Evolutionary conservation across 1,140 invertebrate species (phyloP), one percentile per base, ranked within the genome.

Genomic region (Apis laboriosa): DNA sequence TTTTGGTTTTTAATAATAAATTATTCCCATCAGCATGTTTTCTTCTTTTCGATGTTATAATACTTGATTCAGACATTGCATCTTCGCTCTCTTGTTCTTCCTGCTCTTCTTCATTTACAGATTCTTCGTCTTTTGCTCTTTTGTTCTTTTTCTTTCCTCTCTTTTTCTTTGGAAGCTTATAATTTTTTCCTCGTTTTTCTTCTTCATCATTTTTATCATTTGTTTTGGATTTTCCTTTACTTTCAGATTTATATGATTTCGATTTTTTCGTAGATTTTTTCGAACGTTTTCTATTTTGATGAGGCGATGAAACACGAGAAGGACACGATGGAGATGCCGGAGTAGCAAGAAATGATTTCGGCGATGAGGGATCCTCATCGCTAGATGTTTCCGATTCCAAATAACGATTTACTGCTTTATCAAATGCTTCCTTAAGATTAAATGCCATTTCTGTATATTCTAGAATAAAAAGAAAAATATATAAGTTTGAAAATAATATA

Each of bases 361-460:
- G 75, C 12, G 89, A 85, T 0, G 88, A 71, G 11, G 90, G 84
- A 56, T 94, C 92, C 55, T 94, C 93, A 89, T 98, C 97, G 56
- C 97, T 97, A 4, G 97, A 97, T 51, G 96, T 95, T 80, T 97
- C 95, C 74, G 96, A 96, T 90, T 97, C 97, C 60, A 98, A 95
- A 93, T 97, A 98, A 89, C 97, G 96, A 90, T 97, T 96, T 12
- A 97, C 96, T 1, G 97, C 95, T 79, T 96, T 95, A 77, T 97
- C 96, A 90, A 98, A 98, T 43, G 96, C 97, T 88, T 96, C 95
- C 92, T 97, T 96, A 56, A 98, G 93, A 89, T 96, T 97, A 89
- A 97, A 96, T 1, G 97, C 97, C 97, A 98, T 98, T 90, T 96
- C 96, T 2, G 97, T 98, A 88, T 98, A 98, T 93, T 98, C 97